Conservation (phyloP, 2,888 invertebrate species). For the Neoscelio sp. region DNA sequence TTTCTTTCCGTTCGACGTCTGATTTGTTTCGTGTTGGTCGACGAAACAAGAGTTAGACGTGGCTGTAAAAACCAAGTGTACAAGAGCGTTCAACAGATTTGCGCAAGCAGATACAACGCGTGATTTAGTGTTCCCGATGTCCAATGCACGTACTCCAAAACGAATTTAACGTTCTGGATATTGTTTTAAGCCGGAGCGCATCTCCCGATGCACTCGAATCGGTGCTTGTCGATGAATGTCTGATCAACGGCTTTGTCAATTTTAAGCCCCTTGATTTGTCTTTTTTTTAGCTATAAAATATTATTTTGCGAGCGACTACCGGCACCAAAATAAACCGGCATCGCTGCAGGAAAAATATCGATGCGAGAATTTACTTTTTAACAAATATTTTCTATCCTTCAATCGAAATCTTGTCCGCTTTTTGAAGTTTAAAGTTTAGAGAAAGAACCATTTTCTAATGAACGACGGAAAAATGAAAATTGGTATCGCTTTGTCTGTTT, state of each 20-base stretch:
- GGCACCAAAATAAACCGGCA: constrained; percentile 57
- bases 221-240: constrained; percentile 78
- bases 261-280: constrained; percentile 79
- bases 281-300: constrained; percentile 62
- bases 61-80: constrained; percentile 41
- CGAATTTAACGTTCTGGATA: constrained; percentile 75
- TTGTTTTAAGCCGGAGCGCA: constrained; percentile 77
- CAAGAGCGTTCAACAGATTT: constrained; percentile 46
- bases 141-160: constrained; percentile 71
- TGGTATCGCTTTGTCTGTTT: too few species aligned
- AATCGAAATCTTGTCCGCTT: constrained; percentile 5
- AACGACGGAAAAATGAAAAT: too few species aligned
- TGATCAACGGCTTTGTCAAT: constrained; percentile 82
- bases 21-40: constrained; percentile 10
- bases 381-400: constrained; percentile 30
- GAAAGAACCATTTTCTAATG: neutral
- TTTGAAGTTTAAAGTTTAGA: constrained; percentile 21
- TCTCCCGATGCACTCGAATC: constrained; percentile 77
- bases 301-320: constrained; percentile 53
- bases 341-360: constrained; percentile 31
- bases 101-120: constrained; percentile 53
- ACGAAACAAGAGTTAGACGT: constrained; percentile 35
- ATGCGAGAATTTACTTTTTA: constrained; percentile 33
- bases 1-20: constrained; percentile 18
- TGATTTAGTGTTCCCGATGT: constrained; percentile 64